Evolutionary conservation across 2,797 vertebrate species (phyloP).

Genomic region (Novumbra hubbsi): DNA sequence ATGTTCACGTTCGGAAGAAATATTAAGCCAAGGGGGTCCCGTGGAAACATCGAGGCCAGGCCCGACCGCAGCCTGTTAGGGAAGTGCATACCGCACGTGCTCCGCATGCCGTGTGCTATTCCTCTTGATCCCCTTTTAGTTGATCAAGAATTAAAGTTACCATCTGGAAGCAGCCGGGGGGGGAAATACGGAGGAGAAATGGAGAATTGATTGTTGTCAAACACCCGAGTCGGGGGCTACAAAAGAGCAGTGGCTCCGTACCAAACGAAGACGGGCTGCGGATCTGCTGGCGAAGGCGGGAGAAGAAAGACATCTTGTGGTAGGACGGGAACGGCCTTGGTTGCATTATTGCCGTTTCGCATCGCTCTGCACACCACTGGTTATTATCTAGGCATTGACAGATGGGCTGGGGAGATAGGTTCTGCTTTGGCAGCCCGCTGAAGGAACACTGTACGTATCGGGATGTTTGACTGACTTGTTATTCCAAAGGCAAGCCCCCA

Average conservation of each 20-base stretch:
- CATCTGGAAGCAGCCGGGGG: constrained; percentile 72
- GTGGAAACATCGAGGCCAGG: constrained; percentile 35
- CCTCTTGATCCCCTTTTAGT: constrained; percentile 47
- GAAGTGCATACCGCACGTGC: constrained; percentile 42
- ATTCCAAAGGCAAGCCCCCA: constrained; percentile 3
- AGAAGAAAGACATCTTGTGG: constrained; percentile 27
- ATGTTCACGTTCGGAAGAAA: constrained; percentile 15
- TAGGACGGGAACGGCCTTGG: constrained; percentile 6
- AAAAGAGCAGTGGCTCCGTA: constrained; percentile 66
- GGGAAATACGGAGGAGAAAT: constrained; percentile 53
- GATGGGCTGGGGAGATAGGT: neutral
- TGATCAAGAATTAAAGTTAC: constrained; percentile 43
- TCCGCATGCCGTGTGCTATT: constrained; percentile 35
- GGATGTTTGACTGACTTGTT: constrained; percentile 8
- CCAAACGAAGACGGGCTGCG: constrained; percentile 49
- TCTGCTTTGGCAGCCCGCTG: neutral
- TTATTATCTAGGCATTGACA: neutral
- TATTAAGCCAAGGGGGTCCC: constrained; percentile 16
- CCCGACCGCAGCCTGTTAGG: constrained; percentile 49
- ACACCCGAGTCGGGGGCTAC: constrained; percentile 60
- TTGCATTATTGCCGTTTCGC: constrained; percentile 27
- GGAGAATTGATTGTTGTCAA: constrained; percentile 71
- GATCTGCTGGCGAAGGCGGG: constrained; percentile 52
- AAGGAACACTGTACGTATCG: neutral
- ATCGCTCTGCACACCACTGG: neutral